These are phyloP conservation scores for Gymnopithys bicolor DNA, from an alignment of 2,797 vertebrate genomes.

Conservation along the genomic window DNA sequence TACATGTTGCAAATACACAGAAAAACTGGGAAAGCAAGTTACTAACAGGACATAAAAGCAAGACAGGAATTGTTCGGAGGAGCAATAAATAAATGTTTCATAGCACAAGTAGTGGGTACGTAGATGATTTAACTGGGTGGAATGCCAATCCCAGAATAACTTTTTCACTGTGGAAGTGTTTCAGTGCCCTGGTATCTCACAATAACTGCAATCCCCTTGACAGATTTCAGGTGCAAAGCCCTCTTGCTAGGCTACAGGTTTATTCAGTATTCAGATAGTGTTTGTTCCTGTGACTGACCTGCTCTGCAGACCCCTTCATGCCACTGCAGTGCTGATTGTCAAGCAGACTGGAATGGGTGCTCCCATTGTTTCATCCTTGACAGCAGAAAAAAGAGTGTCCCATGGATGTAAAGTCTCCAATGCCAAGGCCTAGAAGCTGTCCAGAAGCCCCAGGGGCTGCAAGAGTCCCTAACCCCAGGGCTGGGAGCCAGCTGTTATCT, in stretches of 20 bases:
- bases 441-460: neutral
- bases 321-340: neutral
- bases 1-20: neutral
- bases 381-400: neutral
- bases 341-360: neutral
- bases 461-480: neutral
- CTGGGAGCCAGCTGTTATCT: neutral
- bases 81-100: neutral
- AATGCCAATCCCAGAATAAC: neutral
- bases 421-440: neutral
- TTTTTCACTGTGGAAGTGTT: neutral
- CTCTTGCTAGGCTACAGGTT: neutral
- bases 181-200: neutral
- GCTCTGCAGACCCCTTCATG: neutral
- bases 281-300: neutral
- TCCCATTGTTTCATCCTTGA: neutral
- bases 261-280: neutral
- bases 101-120: accelerated
- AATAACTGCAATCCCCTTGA: neutral
- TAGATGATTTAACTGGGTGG: neutral
- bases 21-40: neutral
- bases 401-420: neutral
- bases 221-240: neutral
- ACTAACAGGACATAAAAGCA: neutral
- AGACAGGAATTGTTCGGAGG: neutral